Evolutionary conservation across 1,140 invertebrate species (phyloP).

Genomic region (Frieseomelitta varia): DNA sequence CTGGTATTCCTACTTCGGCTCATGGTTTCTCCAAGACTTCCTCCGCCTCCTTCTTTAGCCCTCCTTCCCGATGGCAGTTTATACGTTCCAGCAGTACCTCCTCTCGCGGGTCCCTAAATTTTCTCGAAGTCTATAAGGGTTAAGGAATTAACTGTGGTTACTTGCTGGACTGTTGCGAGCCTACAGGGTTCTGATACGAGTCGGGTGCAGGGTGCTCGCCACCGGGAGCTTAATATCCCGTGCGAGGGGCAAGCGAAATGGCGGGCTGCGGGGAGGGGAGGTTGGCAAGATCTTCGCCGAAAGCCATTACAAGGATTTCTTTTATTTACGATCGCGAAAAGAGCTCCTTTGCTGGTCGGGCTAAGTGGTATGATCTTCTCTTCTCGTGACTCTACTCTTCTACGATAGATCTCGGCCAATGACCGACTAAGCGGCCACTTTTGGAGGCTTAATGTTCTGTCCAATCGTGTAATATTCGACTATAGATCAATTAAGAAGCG

Average conservation of each 20-base stretch:
- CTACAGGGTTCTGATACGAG: slow-evolving; percentile 61
- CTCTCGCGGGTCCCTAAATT: slow-evolving; percentile 75
- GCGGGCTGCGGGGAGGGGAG: slow-evolving; percentile 10
- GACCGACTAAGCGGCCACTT: slow-evolving; percentile 72
- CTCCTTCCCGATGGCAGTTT: slow-evolving; percentile 56
- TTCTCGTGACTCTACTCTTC: slow-evolving; percentile 67
- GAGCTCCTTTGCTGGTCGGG: slow-evolving; percentile 62
- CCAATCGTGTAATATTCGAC: slow-evolving; percentile 74
- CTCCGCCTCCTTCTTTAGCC: slow-evolving; percentile 58
- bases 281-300: slow-evolving; percentile 65
- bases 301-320: slow-evolving; percentile 82
- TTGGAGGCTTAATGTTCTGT: slow-evolving; percentile 63
- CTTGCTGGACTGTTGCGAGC: slow-evolving; percentile 55
- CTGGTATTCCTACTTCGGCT: slow-evolving; percentile 78
- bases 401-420: slow-evolving; percentile 74
- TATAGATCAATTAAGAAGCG: slow-evolving; percentile 80
- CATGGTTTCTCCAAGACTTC: slow-evolving; percentile 55
- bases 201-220: slow-evolving; percentile 49
- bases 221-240: slow-evolving; percentile 73
- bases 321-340: slow-evolving; percentile 81
- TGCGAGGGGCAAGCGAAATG: slow-evolving; percentile 52
- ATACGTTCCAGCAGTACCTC: slow-evolving; percentile 47
- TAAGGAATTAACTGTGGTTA: slow-evolving; percentile 79
- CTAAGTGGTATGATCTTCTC: slow-evolving; percentile 75
- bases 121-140: slow-evolving; percentile 80